Evolutionary conservation across 2,113 vertebrate species (phyloP).

Genomic region (Eudyptes chrysolophus): DNA sequence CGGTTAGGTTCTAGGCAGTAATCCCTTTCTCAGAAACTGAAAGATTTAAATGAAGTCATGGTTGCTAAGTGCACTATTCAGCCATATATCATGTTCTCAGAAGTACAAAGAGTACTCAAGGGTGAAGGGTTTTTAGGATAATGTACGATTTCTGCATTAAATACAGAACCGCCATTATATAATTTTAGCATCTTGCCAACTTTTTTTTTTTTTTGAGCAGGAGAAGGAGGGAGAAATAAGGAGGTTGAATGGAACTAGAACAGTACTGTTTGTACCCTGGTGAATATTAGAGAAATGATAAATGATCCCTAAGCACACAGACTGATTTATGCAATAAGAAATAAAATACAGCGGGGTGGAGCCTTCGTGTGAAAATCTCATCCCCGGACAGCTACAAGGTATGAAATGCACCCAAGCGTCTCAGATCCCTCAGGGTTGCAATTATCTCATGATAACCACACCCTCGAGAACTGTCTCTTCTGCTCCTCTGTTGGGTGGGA

Average conservation of each 20-base stretch:
- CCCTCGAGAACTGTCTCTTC: neutral
- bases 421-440: neutral
- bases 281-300: conserved; percentile 47
- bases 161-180: conserved; percentile 18
- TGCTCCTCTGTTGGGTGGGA: neutral
- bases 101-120: conserved; percentile 50
- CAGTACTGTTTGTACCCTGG: conserved; percentile 18
- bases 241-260: neutral
- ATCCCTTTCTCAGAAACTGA: conserved; percentile 49
- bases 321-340: conserved; percentile 46
- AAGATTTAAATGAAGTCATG: conserved; percentile 51
- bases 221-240: neutral
- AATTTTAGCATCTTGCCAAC: conserved; percentile 34
- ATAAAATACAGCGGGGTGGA: neutral
- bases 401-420: conserved; percentile 31
- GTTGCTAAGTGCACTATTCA: neutral
- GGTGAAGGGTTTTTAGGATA: conserved; percentile 39
- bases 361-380: conserved; percentile 20
- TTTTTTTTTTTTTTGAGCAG: neutral
- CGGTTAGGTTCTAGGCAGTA: neutral
- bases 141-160: conserved; percentile 38
- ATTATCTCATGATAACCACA: conserved; percentile 40
- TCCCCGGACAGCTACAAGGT: conserved; percentile 22
- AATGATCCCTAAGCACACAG: conserved; percentile 5
- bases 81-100: conserved; percentile 32